Conservation (phyloP, 2,797 vertebrate species). For the Sebastes vulpes region DNA sequence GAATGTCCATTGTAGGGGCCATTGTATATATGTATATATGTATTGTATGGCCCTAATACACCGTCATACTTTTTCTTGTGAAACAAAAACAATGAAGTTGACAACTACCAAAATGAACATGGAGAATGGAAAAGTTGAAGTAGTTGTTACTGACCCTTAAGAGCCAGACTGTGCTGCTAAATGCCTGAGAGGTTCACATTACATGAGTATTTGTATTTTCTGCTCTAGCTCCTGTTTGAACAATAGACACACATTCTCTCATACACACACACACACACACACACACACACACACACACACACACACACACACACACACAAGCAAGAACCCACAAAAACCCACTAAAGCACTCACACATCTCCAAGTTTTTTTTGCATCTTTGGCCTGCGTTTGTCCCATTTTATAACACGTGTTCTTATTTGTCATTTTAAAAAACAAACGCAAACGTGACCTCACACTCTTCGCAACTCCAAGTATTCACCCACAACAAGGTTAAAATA, state of each 20-base stretch:
- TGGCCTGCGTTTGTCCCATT: background rate
- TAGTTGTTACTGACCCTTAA: background rate
- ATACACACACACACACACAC: slow-evolving; percentile 11
- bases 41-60: too few relatives aligned
- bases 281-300: slow-evolving; percentile 6
- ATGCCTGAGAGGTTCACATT: background rate
- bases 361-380: background rate
- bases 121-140: background rate
- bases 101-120: background rate
- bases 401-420: background rate
- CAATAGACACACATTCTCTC: background rate
- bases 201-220: background rate
- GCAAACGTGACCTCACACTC: background rate
- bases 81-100: background rate
- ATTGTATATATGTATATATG: too few relatives aligned
- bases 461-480: background rate
- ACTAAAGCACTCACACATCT: slow-evolving; percentile 18
- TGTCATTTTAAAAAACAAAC: background rate
- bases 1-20: too few relatives aligned
- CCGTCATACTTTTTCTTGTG: too few relatives aligned
- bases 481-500: background rate
- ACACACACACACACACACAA: slow-evolving; percentile 10
- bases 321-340: slow-evolving; percentile 17
- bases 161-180: background rate
- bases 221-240: background rate